Conservation (phyloP, 2,113 vertebrate genomes). For the Cyprinodon variegatus region DNA sequence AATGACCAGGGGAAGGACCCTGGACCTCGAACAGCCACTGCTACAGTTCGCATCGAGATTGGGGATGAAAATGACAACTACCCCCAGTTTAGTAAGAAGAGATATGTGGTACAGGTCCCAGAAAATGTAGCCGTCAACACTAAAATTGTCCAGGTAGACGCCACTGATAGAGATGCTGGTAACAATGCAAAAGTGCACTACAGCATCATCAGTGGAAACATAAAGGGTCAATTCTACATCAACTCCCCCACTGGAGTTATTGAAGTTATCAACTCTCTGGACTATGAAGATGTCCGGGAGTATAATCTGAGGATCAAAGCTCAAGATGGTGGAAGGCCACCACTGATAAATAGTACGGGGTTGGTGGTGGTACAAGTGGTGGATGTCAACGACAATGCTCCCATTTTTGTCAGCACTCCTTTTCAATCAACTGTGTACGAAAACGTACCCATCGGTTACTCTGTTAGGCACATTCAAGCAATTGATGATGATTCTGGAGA, state of each 20-base stretch:
- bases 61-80: constrained; percentile 98
- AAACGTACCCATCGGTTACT: constrained; percentile 89
- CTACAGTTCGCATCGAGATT: constrained; percentile 88
- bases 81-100: constrained; percentile 93
- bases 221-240: constrained; percentile 95
- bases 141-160: constrained; percentile 89
- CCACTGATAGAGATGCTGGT: constrained; percentile 89
- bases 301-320: constrained; percentile 94
- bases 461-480: constrained; percentile 93
- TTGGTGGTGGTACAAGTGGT: constrained; percentile 93
- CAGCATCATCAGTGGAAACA: constrained; percentile 94
- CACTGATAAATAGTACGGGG: constrained; percentile 92
- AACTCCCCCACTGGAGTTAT: constrained; percentile 90
- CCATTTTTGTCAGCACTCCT: constrained; percentile 97
- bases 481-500: constrained; percentile 93
- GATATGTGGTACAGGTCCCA: constrained; percentile 88
- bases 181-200: constrained; percentile 94
- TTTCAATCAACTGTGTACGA: constrained; percentile 95
- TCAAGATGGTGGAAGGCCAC: constrained; percentile 94
- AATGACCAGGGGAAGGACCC: constrained; percentile 95
- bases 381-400: constrained; percentile 94
- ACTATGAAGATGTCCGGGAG: constrained; percentile 91
- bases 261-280: constrained; percentile 92
- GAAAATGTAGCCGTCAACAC: constrained; percentile 90
- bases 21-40: constrained; percentile 87